Evolutionary conservation across 1,140 invertebrate genomes (phyloP).

Genomic region (Atta colombica): DNA sequence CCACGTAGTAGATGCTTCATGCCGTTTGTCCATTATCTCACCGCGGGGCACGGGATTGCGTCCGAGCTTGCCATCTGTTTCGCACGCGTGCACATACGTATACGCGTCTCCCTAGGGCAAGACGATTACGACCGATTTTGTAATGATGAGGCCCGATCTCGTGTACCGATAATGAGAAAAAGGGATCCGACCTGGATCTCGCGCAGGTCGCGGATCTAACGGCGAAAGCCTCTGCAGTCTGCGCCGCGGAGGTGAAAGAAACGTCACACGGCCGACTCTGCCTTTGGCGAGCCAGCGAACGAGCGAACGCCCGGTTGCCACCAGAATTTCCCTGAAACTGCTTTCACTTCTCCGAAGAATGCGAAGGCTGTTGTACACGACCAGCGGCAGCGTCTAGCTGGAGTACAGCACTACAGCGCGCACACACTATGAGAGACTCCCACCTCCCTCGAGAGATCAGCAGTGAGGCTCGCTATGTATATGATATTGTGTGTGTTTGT

Average conservation of each 20-base stretch:
- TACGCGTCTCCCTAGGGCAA: background rate
- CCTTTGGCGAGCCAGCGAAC: slow-evolving; percentile 3
- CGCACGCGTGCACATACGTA: background rate
- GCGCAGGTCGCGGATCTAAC: background rate
- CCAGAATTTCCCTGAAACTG: slow-evolving; percentile 84
- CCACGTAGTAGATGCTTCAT: slow-evolving; percentile 55
- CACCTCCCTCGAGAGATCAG: slow-evolving; percentile 33
- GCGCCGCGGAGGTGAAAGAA: slow-evolving; percentile 2
- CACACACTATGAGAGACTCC: slow-evolving; percentile 62
- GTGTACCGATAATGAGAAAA: background rate
- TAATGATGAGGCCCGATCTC: slow-evolving; percentile 13
- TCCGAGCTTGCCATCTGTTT: slow-evolving; percentile 46
- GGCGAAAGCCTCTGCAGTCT: background rate
- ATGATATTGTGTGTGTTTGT: background rate
- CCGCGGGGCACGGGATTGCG: slow-evolving; percentile 35
- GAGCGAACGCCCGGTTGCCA: slow-evolving; percentile 45
- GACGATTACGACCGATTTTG: slow-evolving; percentile 29
- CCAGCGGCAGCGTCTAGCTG: slow-evolving; percentile 75
- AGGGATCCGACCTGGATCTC: background rate
- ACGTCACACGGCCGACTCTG: slow-evolving; percentile 32
- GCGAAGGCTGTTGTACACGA: slow-evolving; percentile 82
- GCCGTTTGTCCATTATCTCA: slow-evolving; percentile 55
- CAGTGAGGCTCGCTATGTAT: slow-evolving; percentile 29
- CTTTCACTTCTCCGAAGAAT: slow-evolving; percentile 85
- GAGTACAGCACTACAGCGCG: slow-evolving; percentile 64